Percentiles rank a stretch among this genome's conserved stretches.
These are phyloP conservation scores for Eupithecia tripunctaria DNA, from an alignment of 2,888 invertebrate species.

Conservation along the genomic window DNA sequence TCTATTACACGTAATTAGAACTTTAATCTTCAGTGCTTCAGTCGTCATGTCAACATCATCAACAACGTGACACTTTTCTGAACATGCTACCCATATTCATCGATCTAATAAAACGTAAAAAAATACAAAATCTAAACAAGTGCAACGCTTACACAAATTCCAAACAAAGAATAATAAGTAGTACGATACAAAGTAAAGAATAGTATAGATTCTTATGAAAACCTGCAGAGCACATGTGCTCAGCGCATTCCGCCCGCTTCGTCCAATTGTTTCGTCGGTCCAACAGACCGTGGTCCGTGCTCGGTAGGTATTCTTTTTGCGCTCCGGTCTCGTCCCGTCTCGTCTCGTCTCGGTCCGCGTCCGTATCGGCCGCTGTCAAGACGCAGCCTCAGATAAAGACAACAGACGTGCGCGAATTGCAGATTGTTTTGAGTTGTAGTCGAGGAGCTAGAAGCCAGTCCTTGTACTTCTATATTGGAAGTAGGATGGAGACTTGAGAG, in stretches of 20 bases:
- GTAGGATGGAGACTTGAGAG: not conserved
- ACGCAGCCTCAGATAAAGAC: constrained; percentile 48
- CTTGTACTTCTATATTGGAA: not conserved
- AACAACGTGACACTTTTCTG: no score
- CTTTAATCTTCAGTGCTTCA: no score
- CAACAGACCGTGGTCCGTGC: not conserved
- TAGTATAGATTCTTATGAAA: not conserved
- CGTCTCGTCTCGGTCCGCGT: constrained; percentile 36
- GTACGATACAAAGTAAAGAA: no score
- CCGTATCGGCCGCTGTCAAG: constrained; percentile 47
- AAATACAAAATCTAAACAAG: no score
- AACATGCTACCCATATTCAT: no score
- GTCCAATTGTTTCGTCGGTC: constrained; percentile 1
- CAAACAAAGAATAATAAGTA: no score
- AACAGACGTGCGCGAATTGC: constrained; percentile 39
- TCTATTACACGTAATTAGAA: no score
- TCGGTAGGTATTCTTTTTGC: constrained; percentile 23
- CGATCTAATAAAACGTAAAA: no score
- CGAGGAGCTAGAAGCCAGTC: constrained; percentile 13
- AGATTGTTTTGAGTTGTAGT: constrained; percentile 43
- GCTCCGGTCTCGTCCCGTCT: constrained; percentile 25
- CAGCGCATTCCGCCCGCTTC: not conserved
- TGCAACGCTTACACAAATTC: not conserved
- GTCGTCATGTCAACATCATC: no score
- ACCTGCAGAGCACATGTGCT: not conserved